phyloP scores from a whole-genome alignment of 2,888 invertebrate genomes.

The Teinopalpus imperialis region DNA sequence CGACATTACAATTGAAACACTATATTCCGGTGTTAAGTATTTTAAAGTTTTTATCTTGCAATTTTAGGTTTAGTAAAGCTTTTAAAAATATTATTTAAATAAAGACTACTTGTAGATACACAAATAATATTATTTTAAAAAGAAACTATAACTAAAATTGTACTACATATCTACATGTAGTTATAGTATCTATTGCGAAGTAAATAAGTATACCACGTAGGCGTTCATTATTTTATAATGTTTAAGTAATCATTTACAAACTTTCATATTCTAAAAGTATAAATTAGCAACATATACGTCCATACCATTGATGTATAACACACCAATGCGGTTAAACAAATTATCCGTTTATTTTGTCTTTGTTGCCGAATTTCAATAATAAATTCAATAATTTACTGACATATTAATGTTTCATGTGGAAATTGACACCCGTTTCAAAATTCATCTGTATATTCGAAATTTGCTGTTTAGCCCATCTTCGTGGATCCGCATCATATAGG shows the following conservation, averaged over 20 bases:
- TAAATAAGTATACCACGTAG: no score
- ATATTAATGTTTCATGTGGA: constrained; percentile 14
- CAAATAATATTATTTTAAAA: no score
- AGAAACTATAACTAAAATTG: no score
- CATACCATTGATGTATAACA: background rate
- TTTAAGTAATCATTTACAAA: no score
- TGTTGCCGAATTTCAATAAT: background rate
- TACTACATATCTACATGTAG: no score
- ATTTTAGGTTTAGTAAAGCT: no score
- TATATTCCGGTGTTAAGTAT: no score
- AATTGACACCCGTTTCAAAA: constrained; percentile 6
- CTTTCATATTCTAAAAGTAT: background rate
- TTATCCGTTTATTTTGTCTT: background rate
- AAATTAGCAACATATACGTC: constrained; percentile 7
- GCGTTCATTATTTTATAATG: background rate
- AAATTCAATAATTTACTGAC: constrained; percentile 11
- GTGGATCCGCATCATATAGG: constrained; percentile 34
- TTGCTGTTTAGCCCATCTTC: constrained; percentile 28
- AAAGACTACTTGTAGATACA: no score
- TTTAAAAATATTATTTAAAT: no score
- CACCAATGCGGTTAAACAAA: background rate
- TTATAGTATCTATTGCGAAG: no score
- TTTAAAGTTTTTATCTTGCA: no score
- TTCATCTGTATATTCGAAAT: constrained; percentile 12
- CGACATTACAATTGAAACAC: constrained; percentile 7